Base-by-base conservation (phyloP, 2,797 vertebrate genomes). In the Odontamblyopus rebecca region DNA sequence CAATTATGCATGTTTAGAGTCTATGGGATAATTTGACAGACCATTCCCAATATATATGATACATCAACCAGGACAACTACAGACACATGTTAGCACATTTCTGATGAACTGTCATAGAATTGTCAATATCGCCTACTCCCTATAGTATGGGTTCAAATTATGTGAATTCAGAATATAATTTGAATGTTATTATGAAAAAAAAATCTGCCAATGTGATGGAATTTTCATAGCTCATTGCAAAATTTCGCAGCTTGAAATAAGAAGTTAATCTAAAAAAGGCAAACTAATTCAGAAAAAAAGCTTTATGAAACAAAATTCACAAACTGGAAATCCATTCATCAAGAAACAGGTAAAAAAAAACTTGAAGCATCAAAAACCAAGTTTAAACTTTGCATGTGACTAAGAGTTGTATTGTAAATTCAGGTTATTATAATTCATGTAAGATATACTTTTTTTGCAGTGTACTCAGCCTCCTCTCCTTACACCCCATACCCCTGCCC, bases 381-480 rank as follows among this genome's bases (percentile, higher is more conserved):
- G 30, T 32, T 35, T 0, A 35, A 35, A 35, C 35, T 35, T 35
- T 7, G 2, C 35, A 35, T 8, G 7, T 35, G 6, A 38, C 13
- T 16, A 15, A 48, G 13, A 59, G 56, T 60, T 18, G 6, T 16
- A 60, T 30, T 60, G 2, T 15, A 27, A 60, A 15, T 60, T 18
- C 57, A 60, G 57, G 27, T 30, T 13, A 60, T 29, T 30, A 29
- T 16, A 16, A 29, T 6, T 15, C 12, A 60, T 60, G 27, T 30
- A 16, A 30, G 6, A 56, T 38, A 73, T 70, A 66, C 7, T 38
- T 71, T 30, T 68, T 64, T 79, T 76, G 63, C 74, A 65, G 62
- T 74, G 15, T 3, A 48, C 15, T 15, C 44, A 74, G 77, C 62
- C 74, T 77, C 50, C 67, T 3, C 35, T 70, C 78, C 74, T 82